Evolutionary conservation across 2,888 invertebrate species (phyloP).

Genomic region (Reticulitermes lucifugus): DNA sequence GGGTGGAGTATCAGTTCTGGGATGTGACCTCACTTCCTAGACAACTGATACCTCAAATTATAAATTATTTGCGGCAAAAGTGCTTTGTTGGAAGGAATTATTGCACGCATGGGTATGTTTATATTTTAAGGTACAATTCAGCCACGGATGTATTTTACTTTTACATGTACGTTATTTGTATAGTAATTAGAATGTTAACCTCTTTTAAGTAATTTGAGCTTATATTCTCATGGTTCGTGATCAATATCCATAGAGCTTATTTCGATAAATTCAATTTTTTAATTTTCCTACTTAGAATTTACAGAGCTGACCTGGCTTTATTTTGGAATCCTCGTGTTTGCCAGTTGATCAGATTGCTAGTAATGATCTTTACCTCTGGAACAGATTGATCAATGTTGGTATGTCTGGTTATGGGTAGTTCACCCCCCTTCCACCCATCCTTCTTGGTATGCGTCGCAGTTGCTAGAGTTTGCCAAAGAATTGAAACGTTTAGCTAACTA

Average conservation of each 20-base stretch:
- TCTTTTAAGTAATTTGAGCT: no score
- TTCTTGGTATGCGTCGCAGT: conserved; percentile 24
- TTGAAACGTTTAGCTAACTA: conserved; percentile 42
- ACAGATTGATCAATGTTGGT: conserved; percentile 23
- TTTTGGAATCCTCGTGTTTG: not conserved
- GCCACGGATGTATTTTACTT: no score
- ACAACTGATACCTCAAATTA: no score
- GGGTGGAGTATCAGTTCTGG: no score
- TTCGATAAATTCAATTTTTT: not conserved
- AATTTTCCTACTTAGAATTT: not conserved
- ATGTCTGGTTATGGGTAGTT: conserved; percentile 24
- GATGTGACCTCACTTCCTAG: no score
- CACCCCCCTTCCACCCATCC: not conserved
- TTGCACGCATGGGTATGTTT: no score
- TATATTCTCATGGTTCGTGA: not conserved
- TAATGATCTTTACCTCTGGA: conserved; percentile 15
- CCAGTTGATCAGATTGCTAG: not conserved
- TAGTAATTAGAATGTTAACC: no score
- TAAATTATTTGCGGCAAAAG: no score
- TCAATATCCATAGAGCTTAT: not conserved
- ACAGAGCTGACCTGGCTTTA: not conserved
- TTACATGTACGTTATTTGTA: no score
- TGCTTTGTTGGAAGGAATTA: no score
- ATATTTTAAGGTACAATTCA: no score
- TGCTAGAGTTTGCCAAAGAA: conserved; percentile 28